Base-by-base conservation (phyloP, 2,797 vertebrate genomes). In the Spinus olivaceus region DNA sequence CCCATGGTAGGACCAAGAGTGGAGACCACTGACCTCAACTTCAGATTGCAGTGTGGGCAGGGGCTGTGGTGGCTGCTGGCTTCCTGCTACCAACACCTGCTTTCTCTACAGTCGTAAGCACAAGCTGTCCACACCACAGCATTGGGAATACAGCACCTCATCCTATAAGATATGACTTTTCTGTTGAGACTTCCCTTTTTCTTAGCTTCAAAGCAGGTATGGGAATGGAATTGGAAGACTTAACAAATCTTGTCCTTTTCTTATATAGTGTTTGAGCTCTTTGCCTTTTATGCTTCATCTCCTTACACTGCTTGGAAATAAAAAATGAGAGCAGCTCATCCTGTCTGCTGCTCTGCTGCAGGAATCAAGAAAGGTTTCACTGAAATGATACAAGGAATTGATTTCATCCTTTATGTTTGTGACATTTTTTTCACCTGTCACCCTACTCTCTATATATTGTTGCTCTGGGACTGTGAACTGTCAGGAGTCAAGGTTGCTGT, bases 21-120 rank as follows among this genome's bases (percentile, higher is more conserved):
- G 30, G 37, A 50, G 27, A 84, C 1, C 42, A 51, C 3, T 72
- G 70, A 80, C 66, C 5, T 41, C 51, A 81, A 0, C 14, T 77
- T 66, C 33, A 64, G 17, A 25, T 3, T 56, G 33, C 27, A 46
- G 9, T 5, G 4, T 18, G 22, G 28, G 12, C 24, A 78, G 22
- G 17, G 54, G 17, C 2, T 64, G 19, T 28, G 30, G 9, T 12
- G 37, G 37, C 12, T 84, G 6, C 30, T 77, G 8, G 2, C 6
- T 77, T 70, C 22, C 56, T 66, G 9, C 25, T 57, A 6, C 32
- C 35, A 28, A 25, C 1, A 14, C 30, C 46, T 87, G 0, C 53
- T 60, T 77, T 80, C 15, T 41, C 23, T 67, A 0, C 21, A n/a
- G 1, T 21, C 80, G 2, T 46, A 81, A 92, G 25, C 0, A 0